Percentiles rank a stretch among this genome's conserved stretches.
Evolutionary conservation across 1,140 invertebrate species (phyloP).

Genomic region (Drosophila biarmipes): DNA sequence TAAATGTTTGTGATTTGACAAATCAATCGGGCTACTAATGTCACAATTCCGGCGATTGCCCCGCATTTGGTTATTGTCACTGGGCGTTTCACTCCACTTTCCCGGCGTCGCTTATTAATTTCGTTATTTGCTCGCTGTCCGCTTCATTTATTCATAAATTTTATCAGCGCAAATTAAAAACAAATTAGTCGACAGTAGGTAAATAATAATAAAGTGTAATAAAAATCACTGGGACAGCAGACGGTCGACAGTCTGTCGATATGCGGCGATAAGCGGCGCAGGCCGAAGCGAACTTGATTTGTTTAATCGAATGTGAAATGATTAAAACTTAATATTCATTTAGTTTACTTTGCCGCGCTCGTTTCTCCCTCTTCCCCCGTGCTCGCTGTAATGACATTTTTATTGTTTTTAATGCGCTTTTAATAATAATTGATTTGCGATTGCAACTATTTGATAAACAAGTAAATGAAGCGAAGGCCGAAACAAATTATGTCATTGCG

Average conservation of each 20-base stretch:
- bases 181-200: conserved; percentile 81
- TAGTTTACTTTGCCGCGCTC: conserved; percentile 37
- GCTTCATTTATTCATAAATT: conserved; percentile 77
- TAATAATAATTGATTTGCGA: conserved; percentile 79
- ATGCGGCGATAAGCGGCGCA: conserved; percentile 57
- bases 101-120: conserved; percentile 66
- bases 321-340: conserved; percentile 71
- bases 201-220: conserved; percentile 82
- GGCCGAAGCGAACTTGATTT: conserved; percentile 48
- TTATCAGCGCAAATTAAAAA: conserved; percentile 82
- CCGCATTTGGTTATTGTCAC: conserved; percentile 6
- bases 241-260: conserved; percentile 40
- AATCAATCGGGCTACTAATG: conserved; percentile 77
- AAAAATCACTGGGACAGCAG: conserved; percentile 60
- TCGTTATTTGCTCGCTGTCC: conserved; percentile 69
- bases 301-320: conserved; percentile 64
- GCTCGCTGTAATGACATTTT: conserved; percentile 66
- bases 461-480: conserved; percentile 42
- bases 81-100: neutral
- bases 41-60: conserved; percentile 52
- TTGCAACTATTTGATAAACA: conserved; percentile 70
- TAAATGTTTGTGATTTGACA: conserved; percentile 77
- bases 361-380: neutral
- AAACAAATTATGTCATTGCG: conserved; percentile 28
- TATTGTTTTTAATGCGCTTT: conserved; percentile 80